Percentiles rank a stretch among this genome's conserved stretches.
Conservation (phyloP, 2,797 vertebrate species). For the Microctenopoma steveboyesi region DNA sequence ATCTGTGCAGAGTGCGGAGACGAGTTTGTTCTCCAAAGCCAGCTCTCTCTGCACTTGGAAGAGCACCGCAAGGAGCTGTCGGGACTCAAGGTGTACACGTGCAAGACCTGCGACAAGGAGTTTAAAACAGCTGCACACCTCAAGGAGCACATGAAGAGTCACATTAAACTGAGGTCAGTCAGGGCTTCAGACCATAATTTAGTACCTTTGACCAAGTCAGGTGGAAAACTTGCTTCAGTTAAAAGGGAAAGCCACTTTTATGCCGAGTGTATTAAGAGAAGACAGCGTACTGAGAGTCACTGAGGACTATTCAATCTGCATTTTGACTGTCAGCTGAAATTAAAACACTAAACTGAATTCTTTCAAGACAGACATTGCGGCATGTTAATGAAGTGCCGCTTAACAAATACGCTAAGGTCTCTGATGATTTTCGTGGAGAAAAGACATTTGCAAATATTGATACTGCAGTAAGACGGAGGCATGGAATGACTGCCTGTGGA, state of each 20-base stretch:
- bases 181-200: background rate
- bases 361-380: too few relatives aligned
- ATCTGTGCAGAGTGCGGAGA: conserved; percentile 97
- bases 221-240: background rate
- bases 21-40: conserved; percentile 96
- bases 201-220: background rate
- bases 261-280: background rate
- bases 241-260: background rate
- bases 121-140: conserved; percentile 88
- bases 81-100: conserved; percentile 86
- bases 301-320: background rate
- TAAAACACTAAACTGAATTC: too few relatives aligned
- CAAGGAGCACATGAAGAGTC: conserved; percentile 94
- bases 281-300: background rate
- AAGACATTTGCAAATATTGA: background rate
- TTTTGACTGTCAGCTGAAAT: too few relatives aligned
- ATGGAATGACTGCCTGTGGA: background rate
- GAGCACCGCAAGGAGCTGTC: conserved; percentile 95
- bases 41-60: conserved; percentile 93
- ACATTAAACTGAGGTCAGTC: conserved; percentile 90
- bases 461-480: background rate
- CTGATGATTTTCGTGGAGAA: background rate
- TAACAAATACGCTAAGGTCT: background rate
- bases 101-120: conserved; percentile 91
- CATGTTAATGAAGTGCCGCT: background rate